Conservation (phyloP, 2,113 vertebrate species). For the Silurus meridionalis region DNA sequence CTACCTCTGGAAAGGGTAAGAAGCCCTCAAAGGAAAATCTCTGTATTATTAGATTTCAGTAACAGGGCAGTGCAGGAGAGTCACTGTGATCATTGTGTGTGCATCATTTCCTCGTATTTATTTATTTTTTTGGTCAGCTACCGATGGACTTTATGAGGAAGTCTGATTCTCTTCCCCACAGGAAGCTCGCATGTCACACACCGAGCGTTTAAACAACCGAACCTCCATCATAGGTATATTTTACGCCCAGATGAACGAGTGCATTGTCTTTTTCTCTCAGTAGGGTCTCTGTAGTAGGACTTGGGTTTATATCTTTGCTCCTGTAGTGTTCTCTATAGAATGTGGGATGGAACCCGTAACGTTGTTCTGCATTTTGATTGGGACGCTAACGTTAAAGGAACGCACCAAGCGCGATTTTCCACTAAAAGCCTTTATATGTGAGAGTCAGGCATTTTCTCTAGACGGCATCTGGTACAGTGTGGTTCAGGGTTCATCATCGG, state of each 20-base stretch:
- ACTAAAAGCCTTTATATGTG: background rate
- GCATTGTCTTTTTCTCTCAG: background rate
- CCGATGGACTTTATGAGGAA: background rate
- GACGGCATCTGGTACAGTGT: background rate
- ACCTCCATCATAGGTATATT: background rate
- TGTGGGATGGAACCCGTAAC: background rate
- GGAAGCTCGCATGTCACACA: background rate
- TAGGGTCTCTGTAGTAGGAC: background rate
- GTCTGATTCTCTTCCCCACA: background rate
- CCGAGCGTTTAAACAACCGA: background rate
- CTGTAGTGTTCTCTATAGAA: background rate
- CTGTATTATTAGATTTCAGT: background rate
- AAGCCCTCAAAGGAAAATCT: background rate
- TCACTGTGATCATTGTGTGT: background rate
- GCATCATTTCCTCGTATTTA: background rate
- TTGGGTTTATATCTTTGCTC: background rate
- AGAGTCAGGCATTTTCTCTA: background rate
- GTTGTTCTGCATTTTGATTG: background rate
- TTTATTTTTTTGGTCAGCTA: background rate
- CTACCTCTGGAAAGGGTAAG: background rate
- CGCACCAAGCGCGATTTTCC: background rate
- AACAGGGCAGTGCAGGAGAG: background rate
- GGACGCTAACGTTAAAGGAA: background rate
- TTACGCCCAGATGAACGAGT: background rate
- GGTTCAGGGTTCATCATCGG: background rate